These are phyloP conservation scores for Pipa parva DNA, from an alignment of 2,113 vertebrate species.

Conservation along the genomic window DNA sequence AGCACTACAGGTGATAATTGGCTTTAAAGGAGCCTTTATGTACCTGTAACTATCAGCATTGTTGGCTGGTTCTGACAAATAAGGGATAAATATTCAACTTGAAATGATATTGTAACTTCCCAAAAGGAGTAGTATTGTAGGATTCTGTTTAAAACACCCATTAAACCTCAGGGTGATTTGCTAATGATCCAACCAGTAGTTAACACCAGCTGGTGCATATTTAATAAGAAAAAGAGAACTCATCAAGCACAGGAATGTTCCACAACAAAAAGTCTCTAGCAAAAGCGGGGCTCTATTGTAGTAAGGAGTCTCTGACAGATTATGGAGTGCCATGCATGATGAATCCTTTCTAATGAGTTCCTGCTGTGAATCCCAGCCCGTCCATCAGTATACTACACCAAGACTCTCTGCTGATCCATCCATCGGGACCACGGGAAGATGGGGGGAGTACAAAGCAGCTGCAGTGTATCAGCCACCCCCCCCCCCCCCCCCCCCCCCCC, in stretches of 20 bases:
- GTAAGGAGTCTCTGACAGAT: constrained; percentile 49
- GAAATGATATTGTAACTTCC: no score
- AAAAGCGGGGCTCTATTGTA: constrained; percentile 42
- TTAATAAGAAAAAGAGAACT: neutral
- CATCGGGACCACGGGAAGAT: neutral
- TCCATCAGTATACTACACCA: constrained; percentile 29
- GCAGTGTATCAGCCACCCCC: neutral
- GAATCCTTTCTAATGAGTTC: constrained; percentile 51
- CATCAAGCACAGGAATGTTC: constrained; percentile 10
- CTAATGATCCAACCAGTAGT: no score
- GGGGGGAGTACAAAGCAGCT: neutral
- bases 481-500: no score
- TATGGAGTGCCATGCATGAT: constrained; percentile 47
- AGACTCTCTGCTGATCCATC: neutral
- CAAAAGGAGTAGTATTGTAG: no score
- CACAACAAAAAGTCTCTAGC: constrained; percentile 28
- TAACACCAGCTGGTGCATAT: no score
- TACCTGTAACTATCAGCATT: no score
- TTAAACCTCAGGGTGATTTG: no score
- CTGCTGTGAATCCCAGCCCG: constrained; percentile 27
- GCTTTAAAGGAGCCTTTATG: no score
- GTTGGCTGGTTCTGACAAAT: no score
- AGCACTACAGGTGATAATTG: no score
- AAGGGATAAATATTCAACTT: no score
- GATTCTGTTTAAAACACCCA: no score